Percentiles rank a stretch among this genome's conserved stretches.
Conservation (phyloP, 1,140 invertebrate genomes). For the Idris sp. region DNA sequence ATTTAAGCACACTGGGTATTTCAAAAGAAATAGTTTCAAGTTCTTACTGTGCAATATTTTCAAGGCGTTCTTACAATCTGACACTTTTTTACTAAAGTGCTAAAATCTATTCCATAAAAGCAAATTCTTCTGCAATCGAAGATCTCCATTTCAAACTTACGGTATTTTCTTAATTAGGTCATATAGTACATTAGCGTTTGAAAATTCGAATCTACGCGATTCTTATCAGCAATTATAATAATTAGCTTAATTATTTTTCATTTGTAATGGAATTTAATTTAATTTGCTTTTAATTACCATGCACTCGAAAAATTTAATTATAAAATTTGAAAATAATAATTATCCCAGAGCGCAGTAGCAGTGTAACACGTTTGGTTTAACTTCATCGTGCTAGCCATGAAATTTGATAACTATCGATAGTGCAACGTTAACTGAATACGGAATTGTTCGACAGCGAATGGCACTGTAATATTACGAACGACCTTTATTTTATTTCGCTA, state of each 20-base stretch:
- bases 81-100: slow-evolving; percentile 13
- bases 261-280: no score
- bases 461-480: slow-evolving; percentile 58
- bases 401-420: slow-evolving; percentile 72
- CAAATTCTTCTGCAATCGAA: slow-evolving; percentile 36
- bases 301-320: no score
- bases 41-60: slow-evolving; percentile 23
- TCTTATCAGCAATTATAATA: slow-evolving; percentile 29
- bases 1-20: no score
- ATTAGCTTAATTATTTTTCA: slow-evolving; percentile 29
- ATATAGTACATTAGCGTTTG: slow-evolving; percentile 29
- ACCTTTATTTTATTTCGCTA: slow-evolving; percentile 69
- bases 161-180: slow-evolving; percentile 45
- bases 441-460: slow-evolving; percentile 60
- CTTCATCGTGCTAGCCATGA: slow-evolving; percentile 59
- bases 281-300: no score
- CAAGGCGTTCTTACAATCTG: slow-evolving; percentile 27
- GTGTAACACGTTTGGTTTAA: slow-evolving; percentile 40
- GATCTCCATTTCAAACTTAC: slow-evolving; percentile 35
- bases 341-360: no score
- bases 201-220: slow-evolving; percentile 24
- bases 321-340: no score
- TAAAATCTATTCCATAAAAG: slow-evolving; percentile 43
- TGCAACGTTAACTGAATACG: slow-evolving; percentile 63
- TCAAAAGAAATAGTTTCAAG: no score